Conservation (phyloP, 2,113 vertebrate species). For the Oreochromis niloticus region DNA sequence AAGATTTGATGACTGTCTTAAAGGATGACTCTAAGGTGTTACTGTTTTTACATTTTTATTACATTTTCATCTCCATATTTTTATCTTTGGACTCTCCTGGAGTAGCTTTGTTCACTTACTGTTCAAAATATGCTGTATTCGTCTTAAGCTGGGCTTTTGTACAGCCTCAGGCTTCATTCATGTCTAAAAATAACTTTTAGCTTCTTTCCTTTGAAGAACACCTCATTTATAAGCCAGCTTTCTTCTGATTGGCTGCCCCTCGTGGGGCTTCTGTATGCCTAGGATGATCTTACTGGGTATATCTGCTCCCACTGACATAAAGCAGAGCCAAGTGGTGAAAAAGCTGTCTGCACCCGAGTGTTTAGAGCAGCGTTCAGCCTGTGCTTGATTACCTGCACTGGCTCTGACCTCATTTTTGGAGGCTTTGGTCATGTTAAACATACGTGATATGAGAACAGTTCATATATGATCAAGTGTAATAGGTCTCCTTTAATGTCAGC, state of each 20-base stretch:
- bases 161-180: rapidly evolving
- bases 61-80: neutral
- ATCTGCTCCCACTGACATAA: neutral
- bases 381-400: neutral
- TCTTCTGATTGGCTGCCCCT: neutral
- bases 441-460: rapidly evolving
- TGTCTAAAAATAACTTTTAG: neutral
- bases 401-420: neutral
- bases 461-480: neutral
- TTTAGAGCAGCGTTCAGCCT: rapidly evolving
- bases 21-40: neutral
- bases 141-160: neutral
- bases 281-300: neutral
- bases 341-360: neutral
- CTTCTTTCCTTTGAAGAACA: neutral
- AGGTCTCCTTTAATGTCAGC: neutral
- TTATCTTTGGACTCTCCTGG: neutral
- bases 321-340: neutral
- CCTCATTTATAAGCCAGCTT: neutral
- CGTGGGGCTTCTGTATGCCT: neutral
- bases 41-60: neutral
- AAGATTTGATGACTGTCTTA: neutral
- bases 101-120: neutral
- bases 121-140: neutral
- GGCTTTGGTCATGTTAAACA: neutral